Evolutionary conservation across 2,888 invertebrate species (phyloP).

Genomic region (Deladenus siricidicola): DNA sequence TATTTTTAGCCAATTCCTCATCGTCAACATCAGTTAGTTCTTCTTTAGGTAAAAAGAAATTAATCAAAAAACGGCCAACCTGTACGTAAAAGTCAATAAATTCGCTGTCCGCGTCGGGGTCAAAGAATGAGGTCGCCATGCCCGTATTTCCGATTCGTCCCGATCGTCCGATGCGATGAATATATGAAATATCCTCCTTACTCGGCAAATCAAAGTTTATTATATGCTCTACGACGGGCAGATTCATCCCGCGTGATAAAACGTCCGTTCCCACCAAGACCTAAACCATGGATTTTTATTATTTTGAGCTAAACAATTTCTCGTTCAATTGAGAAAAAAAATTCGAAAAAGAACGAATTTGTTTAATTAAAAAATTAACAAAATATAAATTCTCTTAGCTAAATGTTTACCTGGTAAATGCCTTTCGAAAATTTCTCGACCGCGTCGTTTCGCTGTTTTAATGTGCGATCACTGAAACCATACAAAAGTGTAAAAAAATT

Average conservation of each 20-base stretch:
- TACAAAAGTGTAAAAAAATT: neutral
- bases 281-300: too few species aligned
- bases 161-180: constrained; percentile 19
- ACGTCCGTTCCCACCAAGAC: constrained; percentile 21
- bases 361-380: neutral
- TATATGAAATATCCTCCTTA: constrained; percentile 10
- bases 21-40: too few species aligned
- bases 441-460: constrained; percentile 14
- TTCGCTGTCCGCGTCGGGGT: constrained; percentile 3
- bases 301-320: too few species aligned
- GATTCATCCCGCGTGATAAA: constrained; percentile 16
- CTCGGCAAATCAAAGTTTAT: constrained; percentile 18
- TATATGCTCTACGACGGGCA: constrained; percentile 18
- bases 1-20: too few species aligned
- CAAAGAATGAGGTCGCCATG: constrained; percentile 16
- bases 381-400: neutral
- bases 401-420: constrained; percentile 4
- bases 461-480: constrained; percentile 15
- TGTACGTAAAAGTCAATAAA: neutral
- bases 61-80: neutral
- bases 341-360: neutral
- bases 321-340: too few species aligned
- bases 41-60: too few species aligned
- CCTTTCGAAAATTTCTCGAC: constrained; percentile 15
- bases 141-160: constrained; percentile 18